Evolutionary conservation across 1,140 invertebrate species (phyloP), one percentile per base, ranked within the genome.

Genomic region (Solenopsis fugax): DNA sequence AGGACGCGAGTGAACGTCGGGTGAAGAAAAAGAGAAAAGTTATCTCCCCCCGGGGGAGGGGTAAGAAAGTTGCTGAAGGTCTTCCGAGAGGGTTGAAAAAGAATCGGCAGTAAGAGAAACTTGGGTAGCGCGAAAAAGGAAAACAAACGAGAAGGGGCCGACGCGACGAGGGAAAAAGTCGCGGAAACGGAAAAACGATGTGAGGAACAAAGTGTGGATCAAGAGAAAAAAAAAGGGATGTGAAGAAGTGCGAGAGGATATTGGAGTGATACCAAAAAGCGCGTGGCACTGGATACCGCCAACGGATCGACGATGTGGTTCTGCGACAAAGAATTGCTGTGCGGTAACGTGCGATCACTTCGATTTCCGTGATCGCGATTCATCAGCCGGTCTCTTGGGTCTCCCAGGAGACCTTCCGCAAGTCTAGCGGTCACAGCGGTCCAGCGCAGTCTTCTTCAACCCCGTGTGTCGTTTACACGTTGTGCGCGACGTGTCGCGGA

Each of bases 1-100:
- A 48, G 48, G 58, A 52, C 24, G 76, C 67, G 87, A 76, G 76
- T 84, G 86, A 85, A 89, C 48, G n/a, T 24, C 41, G 72, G 45
- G 29, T 6, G 13, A 56, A 71, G 34, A 37, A 18, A 37, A 60
- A 64, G 18, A 54, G 7, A 64, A 60, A 52, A 52, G 58, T 82
- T 71, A 50, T 18, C 37, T 50, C 13, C 54, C 58, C 13, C 18
- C 16, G 52, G 52, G n/a, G 7, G 13, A 18, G n/a, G 9, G 6
- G 65, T 6, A 67, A 71, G 54, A 69, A 69, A 64, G 64, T 56
- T 76, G 41, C 45, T 16, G 24, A 48, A 65, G 76, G 60, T 78
- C 62, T 41, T 81, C 10, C 77, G 34, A 58, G 50, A 29, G 5
- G 45, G 24, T 50, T 13, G 34, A 52, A 54, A 54, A 41, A 56